These are phyloP conservation scores for Ophion slaviceki DNA, from an alignment of 2,888 invertebrate species.

Conservation along the genomic window DNA sequence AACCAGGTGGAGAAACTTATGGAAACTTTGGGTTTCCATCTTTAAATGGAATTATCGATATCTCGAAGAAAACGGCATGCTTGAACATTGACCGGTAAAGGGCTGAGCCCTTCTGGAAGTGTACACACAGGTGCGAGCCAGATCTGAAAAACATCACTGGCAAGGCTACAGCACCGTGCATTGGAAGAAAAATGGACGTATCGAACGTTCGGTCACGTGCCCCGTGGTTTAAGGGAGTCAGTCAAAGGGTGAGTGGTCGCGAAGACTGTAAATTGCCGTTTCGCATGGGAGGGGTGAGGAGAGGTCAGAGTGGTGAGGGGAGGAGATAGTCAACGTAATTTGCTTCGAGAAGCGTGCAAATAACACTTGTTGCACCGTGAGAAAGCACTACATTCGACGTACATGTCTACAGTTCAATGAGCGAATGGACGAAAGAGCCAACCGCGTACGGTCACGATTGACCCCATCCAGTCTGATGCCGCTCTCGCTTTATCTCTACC, in stretches of 20 bases:
- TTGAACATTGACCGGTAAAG: no score
- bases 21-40: no score
- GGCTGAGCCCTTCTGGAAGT: no score
- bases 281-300: constrained; percentile 14
- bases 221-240: constrained; percentile 9
- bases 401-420: constrained; percentile 42
- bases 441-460: constrained; percentile 40
- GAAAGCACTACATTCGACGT: constrained; percentile 10
- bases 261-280: constrained; percentile 63
- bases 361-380: constrained; percentile 65
- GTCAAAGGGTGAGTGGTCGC: constrained; percentile 39
- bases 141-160: neutral
- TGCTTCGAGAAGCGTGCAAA: constrained; percentile 65
- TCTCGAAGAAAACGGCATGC: no score
- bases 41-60: no score
- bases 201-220: constrained; percentile 1
- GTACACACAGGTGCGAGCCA: no score
- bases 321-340: constrained; percentile 50
- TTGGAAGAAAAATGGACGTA: neutral
- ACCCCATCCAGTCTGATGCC: constrained; percentile 11
- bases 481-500: neutral
- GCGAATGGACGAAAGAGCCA: constrained; percentile 60
- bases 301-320: neutral
- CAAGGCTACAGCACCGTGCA: neutral
- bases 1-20: no score